phyloP scores from a whole-genome alignment of 2,797 vertebrate species.

The Apodemus agrarius region DNA sequence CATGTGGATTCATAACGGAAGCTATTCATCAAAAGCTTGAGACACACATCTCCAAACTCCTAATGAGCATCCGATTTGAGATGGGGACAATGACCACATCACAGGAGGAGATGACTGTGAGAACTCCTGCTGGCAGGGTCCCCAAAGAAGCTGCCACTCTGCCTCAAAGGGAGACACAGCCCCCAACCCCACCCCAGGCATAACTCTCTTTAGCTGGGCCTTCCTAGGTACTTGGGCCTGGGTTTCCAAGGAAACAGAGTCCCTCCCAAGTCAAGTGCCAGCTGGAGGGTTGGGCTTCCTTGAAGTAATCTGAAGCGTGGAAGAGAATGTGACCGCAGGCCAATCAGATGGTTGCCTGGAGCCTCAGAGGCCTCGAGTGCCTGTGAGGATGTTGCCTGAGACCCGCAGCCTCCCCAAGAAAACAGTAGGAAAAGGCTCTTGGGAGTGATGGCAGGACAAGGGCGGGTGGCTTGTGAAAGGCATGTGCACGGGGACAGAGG shows the following conservation, averaged over 20 bases:
- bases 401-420: background rate
- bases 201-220: constrained; percentile 81
- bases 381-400: background rate
- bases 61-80: constrained; percentile 81
- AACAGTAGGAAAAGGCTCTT: background rate
- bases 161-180: constrained; percentile 76
- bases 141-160: constrained; percentile 80
- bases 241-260: constrained; percentile 86
- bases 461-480: background rate
- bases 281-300: constrained; percentile 73
- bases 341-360: constrained; percentile 65
- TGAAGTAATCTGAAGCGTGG: constrained; percentile 80
- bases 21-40: constrained; percentile 84
- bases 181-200: background rate
- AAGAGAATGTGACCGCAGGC: constrained; percentile 38
- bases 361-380: constrained; percentile 18
- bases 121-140: constrained; percentile 71
- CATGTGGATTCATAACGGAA: constrained; percentile 86
- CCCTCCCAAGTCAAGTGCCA: constrained; percentile 73
- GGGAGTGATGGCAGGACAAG: background rate
- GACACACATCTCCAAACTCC: constrained; percentile 84
- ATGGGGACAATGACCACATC: background rate
- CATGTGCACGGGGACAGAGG: background rate
- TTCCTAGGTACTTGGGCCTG: constrained; percentile 79
- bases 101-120: constrained; percentile 71